A percentile compares a stretch with the other conserved stretches of the same genome.
Conservation (phyloP, 1,140 invertebrate genomes). For the Harlomillsia oculata region DNA sequence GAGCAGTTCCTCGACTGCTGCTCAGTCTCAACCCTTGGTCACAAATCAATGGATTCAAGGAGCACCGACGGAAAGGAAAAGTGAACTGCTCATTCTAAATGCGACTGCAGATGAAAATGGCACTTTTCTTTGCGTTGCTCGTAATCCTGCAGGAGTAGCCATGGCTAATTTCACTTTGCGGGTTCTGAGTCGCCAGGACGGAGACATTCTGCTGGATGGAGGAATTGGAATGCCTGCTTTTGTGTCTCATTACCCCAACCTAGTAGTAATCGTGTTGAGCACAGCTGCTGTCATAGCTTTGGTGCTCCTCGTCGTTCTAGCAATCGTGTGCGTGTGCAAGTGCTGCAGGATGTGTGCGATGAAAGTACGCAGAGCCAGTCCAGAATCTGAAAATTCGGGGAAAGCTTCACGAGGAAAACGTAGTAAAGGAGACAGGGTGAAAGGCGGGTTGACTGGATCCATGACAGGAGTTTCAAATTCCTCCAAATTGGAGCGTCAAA, state of each 20-base stretch:
- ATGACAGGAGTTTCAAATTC: neutral
- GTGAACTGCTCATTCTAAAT: constrained; percentile 64
- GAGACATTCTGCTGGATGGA: constrained; percentile 38
- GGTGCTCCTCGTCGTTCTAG: constrained; percentile 44
- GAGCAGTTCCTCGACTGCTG: constrained; percentile 43
- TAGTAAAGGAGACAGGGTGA: constrained; percentile 1
- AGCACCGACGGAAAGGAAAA: constrained; percentile 50
- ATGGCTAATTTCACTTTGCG: constrained; percentile 66
- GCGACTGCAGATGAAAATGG: constrained; percentile 65
- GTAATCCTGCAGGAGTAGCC: constrained; percentile 65
- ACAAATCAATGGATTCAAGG: constrained; percentile 48
- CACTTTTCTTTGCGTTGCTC: constrained; percentile 66
- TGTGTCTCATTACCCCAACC: constrained; percentile 47
- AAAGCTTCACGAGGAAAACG: neutral
- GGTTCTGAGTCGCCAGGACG: constrained; percentile 59
- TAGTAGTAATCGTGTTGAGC: constrained; percentile 48
- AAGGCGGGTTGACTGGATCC: neutral
- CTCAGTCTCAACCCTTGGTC: constrained; percentile 57
- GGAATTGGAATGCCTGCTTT: constrained; percentile 55
- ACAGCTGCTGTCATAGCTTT: constrained; percentile 49
- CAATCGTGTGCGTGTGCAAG: constrained; percentile 27
- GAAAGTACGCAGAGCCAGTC: neutral
- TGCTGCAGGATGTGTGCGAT: constrained; percentile 21
- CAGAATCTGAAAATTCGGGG: neutral
- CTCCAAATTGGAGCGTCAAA: constrained; percentile 31